These are phyloP conservation scores for Pogonomyrmex californicus DNA, from an alignment of 1,140 invertebrate genomes.

Conservation along the genomic window DNA sequence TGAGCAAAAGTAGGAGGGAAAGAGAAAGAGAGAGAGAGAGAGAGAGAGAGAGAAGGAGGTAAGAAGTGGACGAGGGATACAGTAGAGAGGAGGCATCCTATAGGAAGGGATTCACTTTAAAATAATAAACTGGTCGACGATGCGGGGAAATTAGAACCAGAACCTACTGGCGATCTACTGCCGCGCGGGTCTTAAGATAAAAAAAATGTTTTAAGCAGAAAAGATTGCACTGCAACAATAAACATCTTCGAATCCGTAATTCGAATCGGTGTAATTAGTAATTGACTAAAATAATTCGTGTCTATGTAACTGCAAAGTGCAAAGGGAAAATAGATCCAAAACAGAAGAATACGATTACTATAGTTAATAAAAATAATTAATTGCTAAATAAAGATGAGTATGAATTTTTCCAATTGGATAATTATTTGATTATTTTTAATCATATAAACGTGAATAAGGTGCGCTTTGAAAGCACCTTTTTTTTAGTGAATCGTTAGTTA, in stretches of 20 bases:
- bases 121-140: slow-evolving; percentile 80
- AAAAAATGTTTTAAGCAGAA: neutral
- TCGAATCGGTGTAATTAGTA: neutral
- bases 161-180: slow-evolving; percentile 38
- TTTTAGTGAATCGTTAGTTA: too few relatives aligned
- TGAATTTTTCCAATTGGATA: too few relatives aligned
- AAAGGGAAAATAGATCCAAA: too few relatives aligned
- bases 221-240: neutral
- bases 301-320: too few relatives aligned
- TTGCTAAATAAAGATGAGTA: too few relatives aligned
- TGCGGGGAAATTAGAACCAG: slow-evolving; percentile 58
- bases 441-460: too few relatives aligned
- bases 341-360: too few relatives aligned
- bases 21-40: slow-evolving; percentile 20
- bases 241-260: neutral
- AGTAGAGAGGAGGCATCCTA: slow-evolving; percentile 28
- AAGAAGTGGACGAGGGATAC: slow-evolving; percentile 53
- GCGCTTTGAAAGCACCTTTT: too few relatives aligned
- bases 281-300: neutral
- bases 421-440: too few relatives aligned
- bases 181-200: slow-evolving; percentile 25
- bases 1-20: slow-evolving; percentile 14
- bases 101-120: slow-evolving; percentile 76
- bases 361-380: too few relatives aligned
- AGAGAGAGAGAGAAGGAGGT: slow-evolving; percentile 32